A percentile compares a stretch with the other conserved stretches of the same genome.
Evolutionary conservation across 2,888 invertebrate genomes (phyloP).

Genomic region (Cancer borealis): DNA sequence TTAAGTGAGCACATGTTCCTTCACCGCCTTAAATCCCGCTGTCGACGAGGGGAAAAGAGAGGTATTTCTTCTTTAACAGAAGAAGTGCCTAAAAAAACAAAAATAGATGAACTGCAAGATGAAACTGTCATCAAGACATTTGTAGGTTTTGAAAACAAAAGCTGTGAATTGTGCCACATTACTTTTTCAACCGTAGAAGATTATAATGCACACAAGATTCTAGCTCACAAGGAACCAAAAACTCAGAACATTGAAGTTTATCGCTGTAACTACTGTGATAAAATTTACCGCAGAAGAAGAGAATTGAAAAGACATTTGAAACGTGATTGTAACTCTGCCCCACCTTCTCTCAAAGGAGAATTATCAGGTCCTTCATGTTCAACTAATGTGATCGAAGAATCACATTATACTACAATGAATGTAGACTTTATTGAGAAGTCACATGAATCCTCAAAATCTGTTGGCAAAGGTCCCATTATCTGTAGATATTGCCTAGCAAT

Average conservation of each 20-base stretch:
- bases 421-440: constrained; percentile 31
- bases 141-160: background rate
- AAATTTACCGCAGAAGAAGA: constrained; percentile 64
- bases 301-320: constrained; percentile 67
- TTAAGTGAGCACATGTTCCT: constrained; percentile 72
- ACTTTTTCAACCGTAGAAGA: constrained; percentile 58
- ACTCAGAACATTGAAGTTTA: constrained; percentile 45
- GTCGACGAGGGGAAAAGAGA: constrained; percentile 70
- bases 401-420: constrained; percentile 55
- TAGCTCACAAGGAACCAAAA: constrained; percentile 56
- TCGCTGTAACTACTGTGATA: constrained; percentile 66
- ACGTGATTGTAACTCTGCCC: constrained; percentile 60
- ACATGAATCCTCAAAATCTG: background rate
- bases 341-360: constrained; percentile 48
- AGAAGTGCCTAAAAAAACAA: constrained; percentile 50
- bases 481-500: constrained; percentile 66
- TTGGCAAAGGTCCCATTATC: constrained; percentile 50
- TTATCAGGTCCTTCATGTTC: background rate
- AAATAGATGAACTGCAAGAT: background rate
- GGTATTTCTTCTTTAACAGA: background rate
- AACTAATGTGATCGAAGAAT: constrained; percentile 46
- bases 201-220: constrained; percentile 61
- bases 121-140: background rate
- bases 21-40: constrained; percentile 66
- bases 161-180: background rate